Base-by-base conservation (phyloP, 1,140 invertebrate species). In the Hycleus phaleratus region DNA sequence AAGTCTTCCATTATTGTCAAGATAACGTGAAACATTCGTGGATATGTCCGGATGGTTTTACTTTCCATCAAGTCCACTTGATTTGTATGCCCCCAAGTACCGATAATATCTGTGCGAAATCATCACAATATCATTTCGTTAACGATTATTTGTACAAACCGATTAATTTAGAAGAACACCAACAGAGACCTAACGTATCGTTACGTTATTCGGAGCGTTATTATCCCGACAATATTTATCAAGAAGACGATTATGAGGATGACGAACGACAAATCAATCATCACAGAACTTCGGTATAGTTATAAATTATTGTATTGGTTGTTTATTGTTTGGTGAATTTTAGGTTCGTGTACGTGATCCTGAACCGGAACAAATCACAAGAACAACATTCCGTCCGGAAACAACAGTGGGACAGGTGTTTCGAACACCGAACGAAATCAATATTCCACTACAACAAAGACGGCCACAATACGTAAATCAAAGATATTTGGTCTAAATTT, bases 1-100 rank as follows among this genome's bases (percentile, higher is more conserved):
- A 94, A 73, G 90, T 94, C 0, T 95, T 95, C 83, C 93, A 95
- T 72, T 95, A 95, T 73, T 95, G 93, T 71, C 90, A 93, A 67
- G 91, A 92, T 56, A 90, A 85, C 60, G 88, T 88, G 9, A 89
- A 86, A 66, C 91, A 94, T 70, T 94, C 91, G 0, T 95, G 92
- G 91, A 88, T 94, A 63, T 95, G 93, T 68, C 92, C 92, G 0
- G 89, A 92, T 66, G 89, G 90, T 60, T 93, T 93, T 68, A 86
- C 88, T 45, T 95, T 95, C 83, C 92, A 95, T 69, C 90, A 93
- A 79, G 87, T 88, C 5, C 92, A 95, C 70, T 73, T 95, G 45
- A 95, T 95, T 68, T 95, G 93, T 71, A 93, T 95, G 86, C 91
- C 92, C 1, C 88, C 89, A 3, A 87, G 85, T 39, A 83, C 84